Conservation (phyloP, 2,113 vertebrate genomes). For the Epinephelus lanceolatus region DNA sequence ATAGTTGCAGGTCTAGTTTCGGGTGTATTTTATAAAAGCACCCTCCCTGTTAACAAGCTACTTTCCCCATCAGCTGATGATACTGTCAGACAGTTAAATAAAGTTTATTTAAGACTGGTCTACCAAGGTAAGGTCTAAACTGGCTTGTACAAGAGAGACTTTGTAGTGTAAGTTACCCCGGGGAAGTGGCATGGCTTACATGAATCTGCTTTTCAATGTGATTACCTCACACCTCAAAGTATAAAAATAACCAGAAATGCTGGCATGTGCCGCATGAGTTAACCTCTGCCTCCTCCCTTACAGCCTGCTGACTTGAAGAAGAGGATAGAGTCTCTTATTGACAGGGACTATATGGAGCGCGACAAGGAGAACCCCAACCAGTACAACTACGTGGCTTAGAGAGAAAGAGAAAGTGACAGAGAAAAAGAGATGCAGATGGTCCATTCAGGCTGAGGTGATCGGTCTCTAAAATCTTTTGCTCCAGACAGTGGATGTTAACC, state of each 20-base stretch:
- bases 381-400: conserved; percentile 99
- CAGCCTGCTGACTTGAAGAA: conserved; percentile 99
- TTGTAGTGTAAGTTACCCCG: neutral
- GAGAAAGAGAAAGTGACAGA: conserved; percentile 52
- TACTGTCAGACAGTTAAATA: neutral
- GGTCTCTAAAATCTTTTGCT: conserved; percentile 86
- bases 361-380: conserved; percentile 99
- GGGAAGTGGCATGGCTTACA: neutral
- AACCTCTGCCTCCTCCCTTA: conserved; percentile 53
- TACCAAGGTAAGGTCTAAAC: neutral
- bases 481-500: conserved; percentile 86
- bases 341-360: conserved; percentile 99
- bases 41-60: neutral
- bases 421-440: conserved; percentile 74
- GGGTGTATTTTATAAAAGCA: neutral
- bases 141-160: neutral
- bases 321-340: conserved; percentile 99
- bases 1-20: too few relatives aligned
- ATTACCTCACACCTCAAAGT: neutral
- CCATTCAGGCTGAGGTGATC: conserved; percentile 86
- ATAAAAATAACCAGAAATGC: conserved; percentile 21
- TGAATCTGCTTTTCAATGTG: conserved; percentile 1
- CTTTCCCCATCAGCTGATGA: neutral
- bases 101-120: neutral
- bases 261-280: conserved; percentile 9